Base-by-base conservation (phyloP, 2,797 vertebrate species). In the Enteromius fasciolatus region DNA sequence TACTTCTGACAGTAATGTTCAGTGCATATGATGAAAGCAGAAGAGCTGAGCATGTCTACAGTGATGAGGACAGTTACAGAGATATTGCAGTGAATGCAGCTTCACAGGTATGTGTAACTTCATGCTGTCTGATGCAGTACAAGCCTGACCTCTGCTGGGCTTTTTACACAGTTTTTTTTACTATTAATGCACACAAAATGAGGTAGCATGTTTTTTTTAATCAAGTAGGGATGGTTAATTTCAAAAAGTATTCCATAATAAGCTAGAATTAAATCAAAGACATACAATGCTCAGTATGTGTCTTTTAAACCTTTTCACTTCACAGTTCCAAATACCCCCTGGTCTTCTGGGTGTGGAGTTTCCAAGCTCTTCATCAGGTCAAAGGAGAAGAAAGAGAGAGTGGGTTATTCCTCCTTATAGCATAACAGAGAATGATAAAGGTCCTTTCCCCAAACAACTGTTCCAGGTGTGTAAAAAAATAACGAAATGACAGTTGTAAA, bases 361-460 rank as follows among this genome's bases (percentile, higher is more conserved):
- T 74, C 90, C 84, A 2, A 88, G 82, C 33, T 69, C 86, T 9
- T 39, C 2, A 59, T 9, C 2, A 39, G 92, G 91, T 0, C 82
- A 90, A 63, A 92, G 11, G 52, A 91, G 93, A 76, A 87, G 25
- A 57, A 94, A 93, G 85, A 92, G 93, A 76, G 92, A 83, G 7
- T 94, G 93, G 94, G 84, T 93, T 23, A 92, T 94, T 85, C 94
- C 94, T 33, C 57, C 77, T 0, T 20, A 93, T 36, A 76, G 0
- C 8, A 23, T 91, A 41, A 0, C 25, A 0, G 94, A 94, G 80
- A 92, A 93, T 20, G 0, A 36, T 0, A 78, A 11, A 74, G 90
- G 93, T 33, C 72, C 83, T 0, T 94, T 86, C 78, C 94, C 93
- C 0, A 7, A 39, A 1, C 0, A 0, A 11, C 18, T 93, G 8